These are phyloP conservation scores for Trematomus loennbergii DNA, from an alignment of 2,113 vertebrate genomes.

Conservation along the genomic window DNA sequence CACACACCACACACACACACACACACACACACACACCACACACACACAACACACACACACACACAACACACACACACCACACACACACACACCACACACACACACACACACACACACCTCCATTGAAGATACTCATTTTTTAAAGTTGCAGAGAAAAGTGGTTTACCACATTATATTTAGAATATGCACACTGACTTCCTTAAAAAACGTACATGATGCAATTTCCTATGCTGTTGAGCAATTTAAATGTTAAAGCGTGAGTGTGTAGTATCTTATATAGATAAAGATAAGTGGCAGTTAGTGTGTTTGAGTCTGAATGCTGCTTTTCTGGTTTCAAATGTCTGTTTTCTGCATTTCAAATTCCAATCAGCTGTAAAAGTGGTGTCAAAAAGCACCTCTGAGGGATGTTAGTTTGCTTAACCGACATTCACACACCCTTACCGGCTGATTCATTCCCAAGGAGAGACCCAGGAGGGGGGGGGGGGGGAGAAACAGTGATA, in stretches of 20 bases:
- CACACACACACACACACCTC: slow-evolving; percentile 10
- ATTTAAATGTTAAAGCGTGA: slow-evolving; percentile 33
- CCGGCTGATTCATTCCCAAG: slow-evolving; percentile 44
- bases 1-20: neutral
- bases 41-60: no score
- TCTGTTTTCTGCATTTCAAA: slow-evolving; percentile 10
- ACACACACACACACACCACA: neutral
- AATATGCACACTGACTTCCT: slow-evolving; percentile 27
- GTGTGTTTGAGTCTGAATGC: neutral
- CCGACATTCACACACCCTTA: slow-evolving; percentile 49
- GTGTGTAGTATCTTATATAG: neutral
- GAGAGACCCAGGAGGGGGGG: slow-evolving; percentile 10
- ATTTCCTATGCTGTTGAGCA: slow-evolving; percentile 57
- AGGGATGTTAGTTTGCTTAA: slow-evolving; percentile 59
- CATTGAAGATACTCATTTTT: slow-evolving; percentile 49
- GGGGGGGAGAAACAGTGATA: slow-evolving; percentile 26
- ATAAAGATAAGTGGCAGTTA: neutral
- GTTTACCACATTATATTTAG: slow-evolving; percentile 55
- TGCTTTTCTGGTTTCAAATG: neutral
- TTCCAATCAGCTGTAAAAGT: slow-evolving; percentile 17
- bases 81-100: neutral
- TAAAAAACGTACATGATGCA: slow-evolving; percentile 41
- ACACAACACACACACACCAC: no score
- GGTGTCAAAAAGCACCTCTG: slow-evolving; percentile 29
- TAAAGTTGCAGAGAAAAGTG: slow-evolving; percentile 41